Evolutionary conservation across 2,888 invertebrate species (phyloP), one percentile per base, ranked within the genome.

Genomic region (Timandra comae): DNA sequence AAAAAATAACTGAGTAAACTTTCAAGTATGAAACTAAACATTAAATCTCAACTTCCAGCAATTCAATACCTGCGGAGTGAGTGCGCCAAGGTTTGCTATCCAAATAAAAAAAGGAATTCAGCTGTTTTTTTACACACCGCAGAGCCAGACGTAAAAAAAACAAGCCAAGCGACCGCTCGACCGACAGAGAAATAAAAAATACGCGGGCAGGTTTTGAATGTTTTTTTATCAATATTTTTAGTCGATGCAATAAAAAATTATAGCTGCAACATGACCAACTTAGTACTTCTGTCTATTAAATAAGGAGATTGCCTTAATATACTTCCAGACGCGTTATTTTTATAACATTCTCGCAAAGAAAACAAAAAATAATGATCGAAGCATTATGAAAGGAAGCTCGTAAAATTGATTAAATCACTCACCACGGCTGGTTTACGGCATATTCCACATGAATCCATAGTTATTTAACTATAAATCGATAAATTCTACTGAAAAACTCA

Each of bases 121-220:
- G 49, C 59, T 60, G 62, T 67, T 68, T 80, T 76, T 78, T 78
- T 78, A 73, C 58, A 63, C 68, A 60, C 68, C 70, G 65, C 70
- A 51, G 73, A 73, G 78, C 77, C 82, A 82, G 81, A 82, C 82
- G 73, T 69, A 79, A 82, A 82, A 78, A 78, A 84, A 81, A 75
- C 76, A 73, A 57, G 61, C 61, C 58, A 67, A 60, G 68, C 62
- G 66, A 62, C 60, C 54, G 56, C 56, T 37, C 51, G 49, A 54
- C 50, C 42, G 47, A 47, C 59, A 47, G 52, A 61, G 61, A 66
- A 68, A 76, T 79, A 78, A 79, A 84, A 82, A 80, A 78, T 74
- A 72, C 70, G 79, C 82, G 77, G 79, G 81, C 81, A 73, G 79
- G 81, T 82, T 82, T 78, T 71, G 71, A 74, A 75, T 70, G 66